Base-by-base conservation (phyloP, 2,888 invertebrate species). In the Lithophane leautieri region DNA sequence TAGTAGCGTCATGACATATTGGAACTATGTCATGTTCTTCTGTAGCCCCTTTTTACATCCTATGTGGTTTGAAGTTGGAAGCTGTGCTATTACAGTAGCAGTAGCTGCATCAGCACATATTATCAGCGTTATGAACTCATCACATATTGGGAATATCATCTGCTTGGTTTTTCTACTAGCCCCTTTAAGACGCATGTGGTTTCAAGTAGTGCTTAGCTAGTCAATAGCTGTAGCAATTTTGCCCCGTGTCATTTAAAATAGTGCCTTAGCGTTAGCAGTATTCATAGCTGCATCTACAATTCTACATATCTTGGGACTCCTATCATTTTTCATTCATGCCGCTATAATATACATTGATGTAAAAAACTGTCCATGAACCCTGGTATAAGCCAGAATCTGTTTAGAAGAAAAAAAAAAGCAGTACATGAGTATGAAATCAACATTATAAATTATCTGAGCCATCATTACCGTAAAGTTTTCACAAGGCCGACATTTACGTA, bases 401-500 rank as follows among this genome's bases (percentile, higher is more conserved):
- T 40, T 60, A 25, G 28, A 65, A 62, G 28, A 58, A 67, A 65
- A 47, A 77, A 47, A 58, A 25, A 25, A 25, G 8, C 9, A 67
- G 52, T 50, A 82, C 60, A 66, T 61, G 34, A 54, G 47, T 28
- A 60, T 14, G 47, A 63, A 52, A 81, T 81, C 70, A 80, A 62
- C n/a, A 67, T 68, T 56, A 77, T 77, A 75, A 56, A 40, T 74
- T 52, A 34, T 69, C 47, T 62, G 19, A 54, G 52, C n/a, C 61
- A 78, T 68, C 40, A 58, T 56, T 61, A 44, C 54, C 40, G 34
- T 79, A 63, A 50, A 78, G 47, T 25, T 81, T 80, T 74, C 42
- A 56, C 73, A 79, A 86, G 73, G 70, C 63, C 69, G 71, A 67
- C 44, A 42, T 74, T 74, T 76, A 70, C 67, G 72, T 72, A 62